Percentiles rank a stretch among this genome's conserved stretches.
Evolutionary conservation across 2,797 vertebrate species (phyloP).

Genomic region (Anguilla pacifica): DNA sequence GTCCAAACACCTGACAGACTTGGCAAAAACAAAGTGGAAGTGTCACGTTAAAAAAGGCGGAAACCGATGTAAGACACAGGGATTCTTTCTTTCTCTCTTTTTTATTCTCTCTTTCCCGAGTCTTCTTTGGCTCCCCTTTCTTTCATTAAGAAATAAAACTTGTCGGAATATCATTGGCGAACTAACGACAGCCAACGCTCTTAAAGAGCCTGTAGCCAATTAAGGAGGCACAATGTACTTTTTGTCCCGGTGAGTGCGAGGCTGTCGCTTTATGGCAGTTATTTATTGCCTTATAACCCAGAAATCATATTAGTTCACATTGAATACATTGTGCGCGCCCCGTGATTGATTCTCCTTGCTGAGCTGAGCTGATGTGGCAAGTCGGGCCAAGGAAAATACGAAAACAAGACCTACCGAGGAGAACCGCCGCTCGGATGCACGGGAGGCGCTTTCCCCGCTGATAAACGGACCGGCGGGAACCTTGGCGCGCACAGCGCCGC

Average conservation of each 20-base stretch:
- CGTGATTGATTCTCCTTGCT: slow-evolving; percentile 64
- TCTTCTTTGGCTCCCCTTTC: slow-evolving; percentile 34
- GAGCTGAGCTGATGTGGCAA: slow-evolving; percentile 57
- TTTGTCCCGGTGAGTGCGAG: slow-evolving; percentile 57
- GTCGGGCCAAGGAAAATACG: slow-evolving; percentile 65
- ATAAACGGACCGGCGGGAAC: slow-evolving; percentile 32
- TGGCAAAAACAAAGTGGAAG: slow-evolving; percentile 40
- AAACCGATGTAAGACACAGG: slow-evolving; percentile 32
- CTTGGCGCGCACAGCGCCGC: slow-evolving; percentile 12
- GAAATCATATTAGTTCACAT: slow-evolving; percentile 74
- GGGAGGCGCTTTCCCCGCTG: slow-evolving; percentile 17
- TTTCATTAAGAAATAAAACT: slow-evolving; percentile 66
- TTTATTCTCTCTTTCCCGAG: slow-evolving; percentile 10
- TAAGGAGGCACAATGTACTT: slow-evolving; percentile 66
- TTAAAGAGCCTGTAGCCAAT: slow-evolving; percentile 67
- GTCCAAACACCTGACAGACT: slow-evolving; percentile 59
- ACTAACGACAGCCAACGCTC: slow-evolving; percentile 47
- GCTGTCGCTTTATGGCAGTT: slow-evolving; percentile 67
- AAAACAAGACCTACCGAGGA: slow-evolving; percentile 39
- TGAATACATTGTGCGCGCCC: slow-evolving; percentile 53
- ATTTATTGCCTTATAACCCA: slow-evolving; percentile 74
- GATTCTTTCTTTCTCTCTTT: slow-evolving; percentile 32
- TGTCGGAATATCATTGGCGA: slow-evolving; percentile 56
- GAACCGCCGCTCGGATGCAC: slow-evolving; percentile 25
- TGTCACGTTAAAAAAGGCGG: slow-evolving; percentile 41